Evolutionary conservation across 2,797 vertebrate genomes (phyloP).

Genomic region (Natrix natrix): DNA sequence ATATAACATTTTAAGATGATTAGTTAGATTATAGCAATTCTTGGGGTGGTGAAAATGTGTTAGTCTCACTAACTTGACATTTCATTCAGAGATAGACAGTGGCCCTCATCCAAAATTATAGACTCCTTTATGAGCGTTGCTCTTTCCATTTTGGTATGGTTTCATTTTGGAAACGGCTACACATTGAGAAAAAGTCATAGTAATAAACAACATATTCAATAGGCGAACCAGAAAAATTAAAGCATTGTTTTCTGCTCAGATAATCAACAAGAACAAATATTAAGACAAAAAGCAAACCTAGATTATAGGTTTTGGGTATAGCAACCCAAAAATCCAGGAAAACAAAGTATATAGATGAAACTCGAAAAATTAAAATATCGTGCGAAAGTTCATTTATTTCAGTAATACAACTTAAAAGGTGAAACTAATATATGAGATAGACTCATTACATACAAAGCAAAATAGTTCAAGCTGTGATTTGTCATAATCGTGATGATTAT

Average conservation of each 20-base stretch:
- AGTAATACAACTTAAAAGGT: no score
- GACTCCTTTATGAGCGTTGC: background rate
- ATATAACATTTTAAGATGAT: background rate
- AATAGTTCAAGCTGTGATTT: no score
- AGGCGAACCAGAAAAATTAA: background rate
- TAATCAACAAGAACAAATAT: background rate
- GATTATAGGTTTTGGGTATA: background rate
- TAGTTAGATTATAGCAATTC: background rate
- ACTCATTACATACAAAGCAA: no score
- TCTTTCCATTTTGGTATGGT: background rate
- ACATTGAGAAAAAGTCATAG: background rate
- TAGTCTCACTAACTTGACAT: background rate
- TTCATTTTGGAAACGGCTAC: background rate
- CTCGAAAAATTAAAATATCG: no score
- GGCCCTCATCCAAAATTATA: background rate
- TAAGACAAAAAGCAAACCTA: background rate
- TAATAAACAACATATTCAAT: background rate
- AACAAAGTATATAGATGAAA: no score
- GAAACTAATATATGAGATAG: no score
- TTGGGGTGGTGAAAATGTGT: no score
- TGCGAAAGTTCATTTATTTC: no score
- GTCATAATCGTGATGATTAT: no score
- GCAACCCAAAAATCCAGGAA: background rate
- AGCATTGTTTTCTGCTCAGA: background rate
- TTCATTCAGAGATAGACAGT: background rate